phyloP scores from a whole-genome alignment of 2,888 invertebrate genomes.

The Acrobasis suavella region DNA sequence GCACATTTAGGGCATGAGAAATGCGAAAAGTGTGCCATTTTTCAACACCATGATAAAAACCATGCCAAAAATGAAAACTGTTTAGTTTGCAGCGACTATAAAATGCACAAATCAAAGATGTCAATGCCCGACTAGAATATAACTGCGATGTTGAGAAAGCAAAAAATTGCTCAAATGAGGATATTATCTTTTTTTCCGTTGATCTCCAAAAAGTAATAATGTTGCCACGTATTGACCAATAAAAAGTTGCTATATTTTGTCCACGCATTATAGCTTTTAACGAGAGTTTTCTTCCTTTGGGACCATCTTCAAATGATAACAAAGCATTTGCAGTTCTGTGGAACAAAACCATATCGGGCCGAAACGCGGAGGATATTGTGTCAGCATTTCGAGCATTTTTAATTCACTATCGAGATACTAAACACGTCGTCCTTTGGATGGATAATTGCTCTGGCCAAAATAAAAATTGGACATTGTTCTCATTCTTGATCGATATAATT shows the following conservation, averaged over 20 bases:
- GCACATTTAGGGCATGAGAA: not conserved
- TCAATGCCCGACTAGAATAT: conserved; percentile 4
- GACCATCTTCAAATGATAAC: conserved; percentile 7
- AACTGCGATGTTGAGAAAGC: not conserved
- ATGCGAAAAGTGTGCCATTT: not conserved
- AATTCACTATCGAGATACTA: not conserved
- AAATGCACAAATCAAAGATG: conserved; percentile 9
- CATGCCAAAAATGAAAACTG: not conserved
- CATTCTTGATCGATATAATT: conserved; percentile 21
- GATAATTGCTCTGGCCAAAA: conserved; percentile 28
- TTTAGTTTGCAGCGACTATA: not conserved
- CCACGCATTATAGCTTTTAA: conserved; percentile 29
- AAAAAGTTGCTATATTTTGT: conserved; percentile 24
- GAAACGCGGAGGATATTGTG: conserved; percentile 27
- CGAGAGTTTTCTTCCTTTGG: conserved; percentile 32
- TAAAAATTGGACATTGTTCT: conserved; percentile 27
- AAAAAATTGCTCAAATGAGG: conserved; percentile 1
- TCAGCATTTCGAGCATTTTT: conserved; percentile 1
- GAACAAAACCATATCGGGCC: conserved; percentile 27
- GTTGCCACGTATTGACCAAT: conserved; percentile 24
- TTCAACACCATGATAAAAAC: not conserved
- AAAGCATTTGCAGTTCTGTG: conserved; percentile 14
- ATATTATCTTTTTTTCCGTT: conserved; percentile 20
- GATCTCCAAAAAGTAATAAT: conserved; percentile 27
- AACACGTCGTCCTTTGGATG: conserved; percentile 21